Conservation (phyloP, 1,140 invertebrate species). For the Hyposmocoma kahamanoa region DNA sequence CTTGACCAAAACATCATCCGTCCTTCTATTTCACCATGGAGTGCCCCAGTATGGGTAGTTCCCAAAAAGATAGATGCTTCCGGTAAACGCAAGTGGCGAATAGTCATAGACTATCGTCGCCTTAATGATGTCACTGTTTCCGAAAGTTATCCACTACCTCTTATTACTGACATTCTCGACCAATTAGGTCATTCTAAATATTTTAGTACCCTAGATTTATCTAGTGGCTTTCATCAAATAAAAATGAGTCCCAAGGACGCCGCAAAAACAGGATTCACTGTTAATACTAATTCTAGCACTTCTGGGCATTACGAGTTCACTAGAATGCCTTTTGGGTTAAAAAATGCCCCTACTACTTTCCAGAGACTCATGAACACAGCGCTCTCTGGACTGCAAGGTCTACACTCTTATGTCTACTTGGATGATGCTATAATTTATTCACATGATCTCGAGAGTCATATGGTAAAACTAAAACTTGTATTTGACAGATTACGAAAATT, state of each 20-base stretch:
- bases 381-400: constrained; percentile 14
- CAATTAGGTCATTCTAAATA: constrained; percentile 34
- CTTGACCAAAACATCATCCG: constrained; percentile 51
- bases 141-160: constrained; percentile 72
- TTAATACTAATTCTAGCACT: constrained; percentile 31
- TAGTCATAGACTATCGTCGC: constrained; percentile 53
- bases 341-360: constrained; percentile 41
- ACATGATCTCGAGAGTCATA: constrained; percentile 19
- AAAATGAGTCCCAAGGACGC: constrained; percentile 32
- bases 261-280: constrained; percentile 41
- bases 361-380: constrained; percentile 47
- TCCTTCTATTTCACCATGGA: constrained; percentile 36
- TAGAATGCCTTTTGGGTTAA: constrained; percentile 17
- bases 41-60: constrained; percentile 46
- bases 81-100: constrained; percentile 46
- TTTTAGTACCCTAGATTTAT: constrained; percentile 57
- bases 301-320: constrained; percentile 39
- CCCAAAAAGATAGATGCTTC: constrained; percentile 54
- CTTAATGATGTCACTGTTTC: constrained; percentile 42
- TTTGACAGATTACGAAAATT: background rate
- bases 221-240: constrained; percentile 64
- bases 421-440: background rate
- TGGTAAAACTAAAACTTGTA: constrained; percentile 11
- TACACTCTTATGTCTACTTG: constrained; percentile 6
- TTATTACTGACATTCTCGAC: constrained; percentile 54